Evolutionary conservation across 92 coral and sea anemone genomes (phyloP).

Genomic region (Meandrina meandrites): DNA sequence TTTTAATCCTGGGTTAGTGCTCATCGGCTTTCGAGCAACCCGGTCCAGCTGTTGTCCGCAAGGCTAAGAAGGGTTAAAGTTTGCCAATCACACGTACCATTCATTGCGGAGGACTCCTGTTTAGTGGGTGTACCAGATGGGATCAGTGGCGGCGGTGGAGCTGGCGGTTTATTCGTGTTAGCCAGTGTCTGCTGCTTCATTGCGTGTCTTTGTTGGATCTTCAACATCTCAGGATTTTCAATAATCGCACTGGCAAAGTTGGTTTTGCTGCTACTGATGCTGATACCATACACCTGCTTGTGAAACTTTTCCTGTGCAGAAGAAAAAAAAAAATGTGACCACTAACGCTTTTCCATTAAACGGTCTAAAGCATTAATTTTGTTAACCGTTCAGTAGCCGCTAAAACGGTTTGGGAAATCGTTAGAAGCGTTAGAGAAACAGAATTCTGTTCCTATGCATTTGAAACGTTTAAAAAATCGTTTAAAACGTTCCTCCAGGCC

Average conservation of each 20-base stretch:
- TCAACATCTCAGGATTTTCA: constrained; percentile 97
- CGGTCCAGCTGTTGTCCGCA: too few species aligned
- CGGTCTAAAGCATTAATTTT: too few species aligned
- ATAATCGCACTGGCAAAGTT: constrained; percentile 90
- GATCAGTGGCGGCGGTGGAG: constrained; percentile 91
- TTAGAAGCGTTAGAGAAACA: too few species aligned
- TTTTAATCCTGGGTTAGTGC: too few species aligned
- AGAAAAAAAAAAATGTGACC: too few species aligned
- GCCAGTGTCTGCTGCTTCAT: constrained; percentile 93
- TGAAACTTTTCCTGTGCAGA: constrained; percentile 87
- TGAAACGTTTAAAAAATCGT: too few species aligned
- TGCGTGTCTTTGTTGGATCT: constrained; percentile 91
- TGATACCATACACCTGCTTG: constrained; percentile 93
- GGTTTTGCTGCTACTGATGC: constrained; percentile 85
- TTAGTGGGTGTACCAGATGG: constrained; percentile 62
- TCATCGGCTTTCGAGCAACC: too few species aligned
- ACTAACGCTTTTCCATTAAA: too few species aligned
- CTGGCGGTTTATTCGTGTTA: constrained; percentile 69
- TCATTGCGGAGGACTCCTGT: constrained; percentile 49
- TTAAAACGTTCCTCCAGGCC: too few species aligned
- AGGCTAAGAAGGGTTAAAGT: not conserved
- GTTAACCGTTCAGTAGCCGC: too few species aligned
- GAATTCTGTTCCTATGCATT: too few species aligned
- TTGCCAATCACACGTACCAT: constrained; percentile 57
- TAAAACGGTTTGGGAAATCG: too few species aligned